Evolutionary conservation across 2,888 invertebrate species (phyloP).

Genomic region (Baronia brevicornis): DNA sequence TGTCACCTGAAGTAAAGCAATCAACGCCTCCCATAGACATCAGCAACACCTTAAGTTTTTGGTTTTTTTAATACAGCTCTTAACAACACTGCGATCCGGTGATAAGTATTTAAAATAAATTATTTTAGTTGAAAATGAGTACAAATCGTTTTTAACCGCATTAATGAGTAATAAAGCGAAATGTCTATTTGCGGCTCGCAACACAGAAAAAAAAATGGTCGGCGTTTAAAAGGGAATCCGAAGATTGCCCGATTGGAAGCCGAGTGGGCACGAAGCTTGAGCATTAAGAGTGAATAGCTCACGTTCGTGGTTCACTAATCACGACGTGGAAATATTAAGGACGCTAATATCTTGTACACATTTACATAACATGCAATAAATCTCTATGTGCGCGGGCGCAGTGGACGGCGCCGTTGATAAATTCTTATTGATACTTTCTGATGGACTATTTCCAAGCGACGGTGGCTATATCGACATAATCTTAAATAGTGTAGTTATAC

Average conservation of each 20-base stretch:
- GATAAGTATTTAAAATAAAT: no score
- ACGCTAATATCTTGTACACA: constrained; percentile 70
- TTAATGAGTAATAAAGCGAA: constrained; percentile 16
- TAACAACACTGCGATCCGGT: no score
- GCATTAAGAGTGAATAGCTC: constrained; percentile 50
- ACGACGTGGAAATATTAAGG: constrained; percentile 69
- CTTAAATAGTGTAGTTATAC: constrained; percentile 17
- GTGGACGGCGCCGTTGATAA: constrained; percentile 57
- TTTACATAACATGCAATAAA: constrained; percentile 72
- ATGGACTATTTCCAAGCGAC: constrained; percentile 48
- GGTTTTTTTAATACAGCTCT: no score
- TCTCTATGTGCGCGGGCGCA: constrained; percentile 47
- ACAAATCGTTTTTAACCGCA: no score
- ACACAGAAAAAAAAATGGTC: constrained; percentile 23
- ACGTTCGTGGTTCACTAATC: constrained; percentile 56
- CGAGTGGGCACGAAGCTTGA: constrained; percentile 36
- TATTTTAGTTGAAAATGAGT: no score
- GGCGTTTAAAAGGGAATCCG: constrained; percentile 46
- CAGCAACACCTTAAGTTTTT: no score
- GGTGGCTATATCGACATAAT: constrained; percentile 27
- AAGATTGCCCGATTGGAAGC: constrained; percentile 47
- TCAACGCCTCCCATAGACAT: no score
- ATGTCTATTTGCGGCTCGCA: constrained; percentile 17
- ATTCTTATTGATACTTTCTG: constrained; percentile 56
- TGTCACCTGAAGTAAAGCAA: no score